phyloP scores from a whole-genome alignment of 2,888 invertebrate genomes.

The Scaptomyza tumidula region DNA sequence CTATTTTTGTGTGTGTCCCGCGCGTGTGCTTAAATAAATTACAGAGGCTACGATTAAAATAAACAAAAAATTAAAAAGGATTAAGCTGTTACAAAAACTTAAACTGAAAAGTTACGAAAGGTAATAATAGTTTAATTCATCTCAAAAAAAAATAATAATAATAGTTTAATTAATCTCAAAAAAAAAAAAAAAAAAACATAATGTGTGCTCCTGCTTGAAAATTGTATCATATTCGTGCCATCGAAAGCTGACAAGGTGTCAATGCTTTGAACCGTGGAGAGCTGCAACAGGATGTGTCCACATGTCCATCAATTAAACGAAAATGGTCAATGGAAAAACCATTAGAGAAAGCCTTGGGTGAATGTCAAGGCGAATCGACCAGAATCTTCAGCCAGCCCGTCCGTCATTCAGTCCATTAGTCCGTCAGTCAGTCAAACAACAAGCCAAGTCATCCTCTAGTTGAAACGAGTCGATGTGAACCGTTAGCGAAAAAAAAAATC shows the following conservation, averaged over 20 bases:
- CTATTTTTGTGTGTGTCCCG: constrained; percentile 56
- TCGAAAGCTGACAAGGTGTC: constrained; percentile 69
- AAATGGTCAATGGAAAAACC: constrained; percentile 74
- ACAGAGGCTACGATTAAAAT: constrained; percentile 8
- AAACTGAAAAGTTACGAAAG: constrained; percentile 20
- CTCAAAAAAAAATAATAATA: constrained; percentile 29
- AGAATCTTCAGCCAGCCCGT: constrained; percentile 17
- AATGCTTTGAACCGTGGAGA: constrained; percentile 46
- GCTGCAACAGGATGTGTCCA: constrained; percentile 68
- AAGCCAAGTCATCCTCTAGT: constrained; percentile 25
- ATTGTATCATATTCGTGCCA: constrained; percentile 49
- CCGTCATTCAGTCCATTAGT: constrained; percentile 2
- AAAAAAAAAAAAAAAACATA: constrained; percentile 4
- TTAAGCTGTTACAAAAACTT: constrained; percentile 12
- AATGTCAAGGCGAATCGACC: constrained; percentile 63
- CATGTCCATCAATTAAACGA: constrained; percentile 75
- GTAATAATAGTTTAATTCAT: constrained; percentile 33
- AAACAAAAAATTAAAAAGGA: constrained; percentile 20
- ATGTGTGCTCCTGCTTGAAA: constrained; percentile 20
- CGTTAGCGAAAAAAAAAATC: constrained; percentile 49
- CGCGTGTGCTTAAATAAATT: constrained; percentile 24
- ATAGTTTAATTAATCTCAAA: constrained; percentile 10
- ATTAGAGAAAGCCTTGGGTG: constrained; percentile 74
- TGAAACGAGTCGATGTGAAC: constrained; percentile 39
- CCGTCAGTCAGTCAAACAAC: constrained; percentile 7